phyloP scores from a whole-genome alignment of 1,140 invertebrate species.

The Saccostrea glomerata region DNA sequence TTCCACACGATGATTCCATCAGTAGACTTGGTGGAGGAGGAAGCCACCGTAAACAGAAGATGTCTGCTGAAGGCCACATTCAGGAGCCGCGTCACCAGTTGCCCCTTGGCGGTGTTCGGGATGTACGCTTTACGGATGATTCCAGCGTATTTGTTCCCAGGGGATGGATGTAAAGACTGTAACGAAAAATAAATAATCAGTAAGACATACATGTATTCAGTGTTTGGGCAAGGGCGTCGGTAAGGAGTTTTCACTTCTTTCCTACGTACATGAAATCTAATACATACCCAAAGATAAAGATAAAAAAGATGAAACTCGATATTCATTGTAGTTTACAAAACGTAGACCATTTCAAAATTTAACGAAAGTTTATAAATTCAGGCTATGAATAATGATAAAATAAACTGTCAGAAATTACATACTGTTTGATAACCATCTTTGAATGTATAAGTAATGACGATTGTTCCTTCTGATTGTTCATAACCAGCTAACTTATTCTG shows the following conservation, averaged over 20 bases:
- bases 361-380: too few species aligned
- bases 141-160: not conserved
- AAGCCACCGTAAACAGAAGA: not conserved
- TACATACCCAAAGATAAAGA: too few species aligned
- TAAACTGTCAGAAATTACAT: not conserved
- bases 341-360: not conserved
- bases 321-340: not conserved
- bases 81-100: not conserved
- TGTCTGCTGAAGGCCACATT: conserved; percentile 17
- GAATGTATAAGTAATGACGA: not conserved
- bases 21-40: not conserved
- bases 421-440: not conserved
- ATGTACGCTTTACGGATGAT: not conserved
- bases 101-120: not conserved
- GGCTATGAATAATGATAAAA: not conserved
- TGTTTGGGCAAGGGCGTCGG: too few species aligned
- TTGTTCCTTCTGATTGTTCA: not conserved
- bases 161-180: conserved; percentile 10
- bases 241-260: too few species aligned
- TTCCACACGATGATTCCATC: not conserved
- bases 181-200: not conserved
- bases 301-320: not conserved
- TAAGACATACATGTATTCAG: too few species aligned
- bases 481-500: not conserved
- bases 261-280: too few species aligned